Percentiles rank a stretch among this genome's conserved stretches.
These are phyloP conservation scores for Trematomus loennbergii DNA, from an alignment of 2,113 vertebrate species.

Conservation along the genomic window DNA sequence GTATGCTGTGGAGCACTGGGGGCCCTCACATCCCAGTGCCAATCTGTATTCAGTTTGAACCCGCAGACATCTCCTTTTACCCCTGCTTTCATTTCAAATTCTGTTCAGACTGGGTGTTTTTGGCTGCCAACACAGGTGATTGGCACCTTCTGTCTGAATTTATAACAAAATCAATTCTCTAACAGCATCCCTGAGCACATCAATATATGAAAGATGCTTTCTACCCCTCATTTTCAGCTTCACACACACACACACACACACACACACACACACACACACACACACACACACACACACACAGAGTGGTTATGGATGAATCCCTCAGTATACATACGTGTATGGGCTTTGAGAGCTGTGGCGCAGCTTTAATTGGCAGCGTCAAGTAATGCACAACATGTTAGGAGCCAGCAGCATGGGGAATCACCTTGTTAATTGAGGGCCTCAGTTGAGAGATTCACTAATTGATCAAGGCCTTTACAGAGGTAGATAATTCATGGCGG, in stretches of 20 bases:
- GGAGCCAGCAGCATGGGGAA: slow-evolving; percentile 71
- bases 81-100: slow-evolving; percentile 70
- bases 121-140: slow-evolving; percentile 75
- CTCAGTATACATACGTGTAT: slow-evolving; percentile 60
- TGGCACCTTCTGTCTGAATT: slow-evolving; percentile 80
- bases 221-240: slow-evolving; percentile 73
- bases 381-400: slow-evolving; percentile 70
- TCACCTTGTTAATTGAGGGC: slow-evolving; percentile 80
- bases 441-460: slow-evolving; percentile 82
- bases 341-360: slow-evolving; percentile 42
- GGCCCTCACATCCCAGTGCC: slow-evolving; percentile 71
- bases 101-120: slow-evolving; percentile 68
- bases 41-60: slow-evolving; percentile 81
- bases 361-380: slow-evolving; percentile 73
- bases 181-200: slow-evolving; percentile 78
- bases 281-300: slow-evolving; percentile 42
- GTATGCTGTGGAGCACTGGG: slow-evolving; percentile 68
- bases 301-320: slow-evolving; percentile 69
- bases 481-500: slow-evolving; percentile 76
- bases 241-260: slow-evolving; percentile 38
- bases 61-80: slow-evolving; percentile 74
- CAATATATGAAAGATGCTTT: slow-evolving; percentile 67
- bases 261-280: slow-evolving; percentile 39
- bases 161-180: slow-evolving; percentile 82
- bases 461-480: slow-evolving; percentile 82